These are phyloP conservation scores for Gadus macrocephalus DNA, from an alignment of 2,113 vertebrate genomes.

Conservation along the genomic window DNA sequence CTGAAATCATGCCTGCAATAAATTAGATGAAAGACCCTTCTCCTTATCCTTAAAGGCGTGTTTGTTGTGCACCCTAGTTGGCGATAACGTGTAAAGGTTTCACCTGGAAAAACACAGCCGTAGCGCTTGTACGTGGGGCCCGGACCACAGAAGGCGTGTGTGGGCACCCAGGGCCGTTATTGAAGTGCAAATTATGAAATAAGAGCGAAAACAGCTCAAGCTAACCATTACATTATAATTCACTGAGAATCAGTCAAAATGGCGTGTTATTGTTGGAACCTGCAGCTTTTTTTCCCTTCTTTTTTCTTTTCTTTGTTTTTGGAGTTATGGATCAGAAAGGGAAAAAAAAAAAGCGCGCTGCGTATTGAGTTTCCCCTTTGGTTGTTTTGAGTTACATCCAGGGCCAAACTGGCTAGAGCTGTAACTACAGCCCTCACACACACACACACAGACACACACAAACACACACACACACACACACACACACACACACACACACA, in stretches of 20 bases:
- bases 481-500: slow-evolving; percentile 5
- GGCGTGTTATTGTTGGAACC: slow-evolving; percentile 17
- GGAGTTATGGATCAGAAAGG: slow-evolving; percentile 26
- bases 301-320: neutral
- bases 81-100: no score
- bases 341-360: slow-evolving; percentile 25
- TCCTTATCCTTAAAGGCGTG: no score
- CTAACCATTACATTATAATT: slow-evolving; percentile 16
- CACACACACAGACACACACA: slow-evolving; percentile 7
- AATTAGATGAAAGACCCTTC: no score
- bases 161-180: neutral
- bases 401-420: slow-evolving; percentile 35
- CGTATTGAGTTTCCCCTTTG: slow-evolving; percentile 47
- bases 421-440: slow-evolving; percentile 13
- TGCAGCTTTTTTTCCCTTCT: slow-evolving; percentile 6
- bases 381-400: slow-evolving; percentile 46
- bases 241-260: slow-evolving; percentile 13
- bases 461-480: neutral
- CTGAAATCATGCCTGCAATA: no score
- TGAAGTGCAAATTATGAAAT: neutral
- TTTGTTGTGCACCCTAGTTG: no score
- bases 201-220: neutral
- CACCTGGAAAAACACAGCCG: no score
- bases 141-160: neutral
- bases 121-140: no score